Conservation (phyloP, 2,888 invertebrate species). For the Hanleya hanleyi region DNA sequence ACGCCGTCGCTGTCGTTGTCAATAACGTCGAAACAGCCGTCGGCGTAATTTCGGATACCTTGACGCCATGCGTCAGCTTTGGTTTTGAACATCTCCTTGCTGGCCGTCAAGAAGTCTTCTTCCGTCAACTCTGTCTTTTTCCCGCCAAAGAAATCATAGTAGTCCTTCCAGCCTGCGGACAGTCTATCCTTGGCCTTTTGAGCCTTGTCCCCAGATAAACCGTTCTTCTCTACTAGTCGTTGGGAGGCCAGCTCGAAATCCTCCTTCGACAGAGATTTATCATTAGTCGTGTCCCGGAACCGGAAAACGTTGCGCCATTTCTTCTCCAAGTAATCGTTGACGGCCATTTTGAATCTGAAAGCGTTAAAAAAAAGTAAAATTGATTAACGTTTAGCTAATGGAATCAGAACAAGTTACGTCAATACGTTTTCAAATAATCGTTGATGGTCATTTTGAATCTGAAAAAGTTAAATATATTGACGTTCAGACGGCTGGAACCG, state of each 20-base stretch:
- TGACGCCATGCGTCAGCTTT: neutral
- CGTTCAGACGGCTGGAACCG: too few species aligned
- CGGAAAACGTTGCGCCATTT: slow-evolving; percentile 6
- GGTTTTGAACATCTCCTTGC: neutral
- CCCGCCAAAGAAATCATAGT: slow-evolving; percentile 6
- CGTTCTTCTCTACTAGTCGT: neutral
- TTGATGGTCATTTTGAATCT: too few species aligned
- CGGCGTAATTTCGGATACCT: neutral
- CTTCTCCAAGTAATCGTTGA: neutral
- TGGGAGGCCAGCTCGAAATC: neutral
- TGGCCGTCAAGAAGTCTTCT: neutral
- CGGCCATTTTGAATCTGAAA: neutral
- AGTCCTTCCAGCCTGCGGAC: neutral
- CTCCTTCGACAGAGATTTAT: neutral
- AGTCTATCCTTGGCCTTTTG: neutral
- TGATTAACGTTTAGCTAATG: too few species aligned
- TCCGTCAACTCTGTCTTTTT: neutral
- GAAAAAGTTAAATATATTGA: too few species aligned
- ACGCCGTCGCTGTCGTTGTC: neutral
- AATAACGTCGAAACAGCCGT: neutral
- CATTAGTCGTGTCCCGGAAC: neutral
- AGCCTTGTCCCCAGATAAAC: neutral
- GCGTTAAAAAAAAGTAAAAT: too few species aligned
- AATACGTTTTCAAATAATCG: too few species aligned
- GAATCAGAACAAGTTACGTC: too few species aligned